Percentiles rank a stretch among this genome's conserved stretches.
phyloP scores from a whole-genome alignment of 2,113 vertebrate species.

The Rousettus leschenaultii region DNA sequence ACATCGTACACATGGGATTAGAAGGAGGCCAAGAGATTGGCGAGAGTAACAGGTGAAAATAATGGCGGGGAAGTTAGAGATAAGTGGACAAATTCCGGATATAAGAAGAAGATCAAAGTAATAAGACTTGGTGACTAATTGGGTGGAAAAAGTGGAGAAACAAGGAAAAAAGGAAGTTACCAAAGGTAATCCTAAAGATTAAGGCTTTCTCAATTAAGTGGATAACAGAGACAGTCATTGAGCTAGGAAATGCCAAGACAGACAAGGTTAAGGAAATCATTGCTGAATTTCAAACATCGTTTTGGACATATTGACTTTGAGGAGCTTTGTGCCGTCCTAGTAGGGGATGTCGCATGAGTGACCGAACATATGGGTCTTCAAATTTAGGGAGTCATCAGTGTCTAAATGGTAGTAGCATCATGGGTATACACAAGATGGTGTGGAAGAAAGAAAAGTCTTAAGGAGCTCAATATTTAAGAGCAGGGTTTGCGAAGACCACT shows the following conservation, averaged over 20 bases:
- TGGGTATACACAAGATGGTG: not conserved
- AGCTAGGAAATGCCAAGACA: not conserved
- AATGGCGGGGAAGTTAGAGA: not conserved
- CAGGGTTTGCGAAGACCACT: not conserved
- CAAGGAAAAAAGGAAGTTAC: not conserved
- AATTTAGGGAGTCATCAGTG: not conserved
- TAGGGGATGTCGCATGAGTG: not conserved
- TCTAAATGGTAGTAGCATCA: not conserved
- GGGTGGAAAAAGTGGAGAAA: not conserved
- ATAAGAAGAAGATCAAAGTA: not conserved
- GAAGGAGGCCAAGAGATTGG: not conserved
- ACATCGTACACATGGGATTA: not conserved
- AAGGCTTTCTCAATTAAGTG: not conserved
- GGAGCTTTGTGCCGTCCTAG: not conserved
- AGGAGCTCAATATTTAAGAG: not conserved
- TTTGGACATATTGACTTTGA: not conserved
- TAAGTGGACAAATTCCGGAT: not conserved
- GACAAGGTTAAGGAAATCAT: not conserved
- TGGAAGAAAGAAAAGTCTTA: not conserved
- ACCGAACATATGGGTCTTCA: not conserved
- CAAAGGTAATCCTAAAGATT: not conserved
- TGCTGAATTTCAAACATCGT: not conserved
- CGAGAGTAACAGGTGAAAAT: not conserved
- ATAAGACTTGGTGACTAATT: not conserved
- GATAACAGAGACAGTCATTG: no score